These are phyloP conservation scores for Conus ventricosus DNA, from an alignment of 1,140 invertebrate genomes.

Conservation along the genomic window DNA sequence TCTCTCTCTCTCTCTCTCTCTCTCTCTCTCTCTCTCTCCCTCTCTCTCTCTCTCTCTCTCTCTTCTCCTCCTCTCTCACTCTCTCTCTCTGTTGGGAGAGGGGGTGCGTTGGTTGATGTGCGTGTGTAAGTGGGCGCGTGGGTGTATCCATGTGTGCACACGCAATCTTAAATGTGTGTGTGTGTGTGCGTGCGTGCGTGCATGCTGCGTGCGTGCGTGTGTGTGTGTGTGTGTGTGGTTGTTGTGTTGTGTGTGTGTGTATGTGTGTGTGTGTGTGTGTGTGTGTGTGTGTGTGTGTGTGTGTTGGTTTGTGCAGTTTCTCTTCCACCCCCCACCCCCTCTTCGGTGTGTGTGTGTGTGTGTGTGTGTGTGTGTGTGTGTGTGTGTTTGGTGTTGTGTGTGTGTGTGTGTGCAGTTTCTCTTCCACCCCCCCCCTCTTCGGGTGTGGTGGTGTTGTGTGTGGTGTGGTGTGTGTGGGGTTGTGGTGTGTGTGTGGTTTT, in stretches of 20 bases:
- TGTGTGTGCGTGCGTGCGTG: neutral
- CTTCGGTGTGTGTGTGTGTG: no score
- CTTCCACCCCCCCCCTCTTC: no score
- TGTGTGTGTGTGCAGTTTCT: neutral
- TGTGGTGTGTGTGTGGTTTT: no score
- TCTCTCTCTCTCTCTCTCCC: no score
- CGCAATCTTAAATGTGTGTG: neutral
- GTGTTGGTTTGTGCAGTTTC: no score
- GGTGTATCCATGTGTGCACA: neutral
- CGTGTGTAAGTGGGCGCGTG: neutral
- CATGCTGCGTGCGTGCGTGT: neutral
- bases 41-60: no score
- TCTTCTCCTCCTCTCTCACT: no score
- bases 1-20: no score
- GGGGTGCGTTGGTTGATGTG: neutral
- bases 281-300: neutral
- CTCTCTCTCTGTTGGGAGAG: no score
- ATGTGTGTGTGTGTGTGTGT: conserved; percentile 2
- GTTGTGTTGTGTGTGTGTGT: conserved; percentile 3
- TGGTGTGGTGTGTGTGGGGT: neutral
- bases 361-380: no score
- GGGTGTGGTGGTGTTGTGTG: no score
- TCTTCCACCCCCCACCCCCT: no score
- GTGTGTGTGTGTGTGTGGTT: conserved; percentile 15
- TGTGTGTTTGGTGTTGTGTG: neutral